Base-by-base conservation (phyloP, 1,140 invertebrate genomes). In the Dryas iulia region DNA sequence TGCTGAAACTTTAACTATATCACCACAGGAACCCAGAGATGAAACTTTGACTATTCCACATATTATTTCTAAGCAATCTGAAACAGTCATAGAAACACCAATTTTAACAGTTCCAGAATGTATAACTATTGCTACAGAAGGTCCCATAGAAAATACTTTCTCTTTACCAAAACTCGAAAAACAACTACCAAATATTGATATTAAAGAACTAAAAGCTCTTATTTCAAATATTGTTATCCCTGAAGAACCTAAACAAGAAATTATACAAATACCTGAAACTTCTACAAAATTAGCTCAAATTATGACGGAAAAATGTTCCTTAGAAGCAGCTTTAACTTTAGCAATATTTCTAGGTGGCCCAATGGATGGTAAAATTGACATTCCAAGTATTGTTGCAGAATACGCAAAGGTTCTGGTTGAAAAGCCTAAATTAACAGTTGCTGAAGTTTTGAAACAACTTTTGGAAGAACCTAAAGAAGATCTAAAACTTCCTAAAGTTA, bases 21-120 rank as follows among this genome's bases (percentile, higher is more conserved):
- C 31, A 21, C 54, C 60, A 14, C 63, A 18, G 14, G 72, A 65
- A 56, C 25, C 59, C 7, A 66, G 59, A 56, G 59, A 63, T 30
- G 14, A 59, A 23, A 28, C 21, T 31, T 25, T 66, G 2, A 31
- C 35, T 33, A 56, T 54, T 54, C 33, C 53, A 26, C 24, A 57
- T 11, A 14, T 33, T 26, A 21, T 56, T 10, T 14, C 26, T 3
- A 31, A 24, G 12, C 47, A 63, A 54, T 23, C 24, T 28, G 54
- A 60, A 56, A 2, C 61, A 33, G 30, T 39, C 18, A 6, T 61
- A 14, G 66, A 65, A 52, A 33, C 57, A 30, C 21, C 56, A 10
- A 6, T 21, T 53, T 52, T 64, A 58, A 47, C 47, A 12, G 35
- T 53, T 3, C 53, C 68, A 0, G 68, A 69, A 25, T 26, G 14